These are phyloP conservation scores for Drosophila oshimai DNA, from an alignment of 1,140 invertebrate species.

Conservation along the genomic window DNA sequence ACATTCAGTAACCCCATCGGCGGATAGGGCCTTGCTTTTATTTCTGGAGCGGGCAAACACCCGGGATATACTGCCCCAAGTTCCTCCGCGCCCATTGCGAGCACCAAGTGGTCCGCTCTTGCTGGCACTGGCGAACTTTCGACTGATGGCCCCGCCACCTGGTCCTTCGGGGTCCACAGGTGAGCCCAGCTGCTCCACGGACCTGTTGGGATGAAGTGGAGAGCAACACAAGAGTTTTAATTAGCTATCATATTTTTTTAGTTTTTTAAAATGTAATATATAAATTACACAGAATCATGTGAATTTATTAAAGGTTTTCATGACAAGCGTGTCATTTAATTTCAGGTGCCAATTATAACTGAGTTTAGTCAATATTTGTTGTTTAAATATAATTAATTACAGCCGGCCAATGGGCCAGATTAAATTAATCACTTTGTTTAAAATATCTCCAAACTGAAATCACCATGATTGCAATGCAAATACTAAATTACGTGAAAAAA, in stretches of 20 bases:
- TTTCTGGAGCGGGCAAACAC: slow-evolving; percentile 93
- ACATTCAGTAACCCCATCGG: slow-evolving; percentile 82
- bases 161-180: slow-evolving; percentile 84
- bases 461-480: slow-evolving; percentile 18
- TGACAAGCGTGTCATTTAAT: neutral
- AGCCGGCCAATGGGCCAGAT: neutral
- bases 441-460: neutral
- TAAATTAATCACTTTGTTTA: slow-evolving; percentile 9
- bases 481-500: neutral
- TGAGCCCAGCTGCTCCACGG: slow-evolving; percentile 86
- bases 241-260: too few species aligned
- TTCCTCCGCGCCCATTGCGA: slow-evolving; percentile 85
- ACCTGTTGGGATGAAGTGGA: slow-evolving; percentile 83
- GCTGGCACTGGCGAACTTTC: slow-evolving; percentile 81
- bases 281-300: neutral
- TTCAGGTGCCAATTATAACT: slow-evolving; percentile 2
- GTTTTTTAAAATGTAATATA: too few species aligned
- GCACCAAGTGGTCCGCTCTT: slow-evolving; percentile 82
- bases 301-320: too few species aligned
- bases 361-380: slow-evolving; percentile 2
- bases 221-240: too few species aligned
- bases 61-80: slow-evolving; percentile 91
- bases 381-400: slow-evolving; percentile 6
- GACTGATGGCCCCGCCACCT: slow-evolving; percentile 79
- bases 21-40: slow-evolving; percentile 87